phyloP scores from a whole-genome alignment of 2,888 invertebrate genomes.

The Tiphia femorata region DNA sequence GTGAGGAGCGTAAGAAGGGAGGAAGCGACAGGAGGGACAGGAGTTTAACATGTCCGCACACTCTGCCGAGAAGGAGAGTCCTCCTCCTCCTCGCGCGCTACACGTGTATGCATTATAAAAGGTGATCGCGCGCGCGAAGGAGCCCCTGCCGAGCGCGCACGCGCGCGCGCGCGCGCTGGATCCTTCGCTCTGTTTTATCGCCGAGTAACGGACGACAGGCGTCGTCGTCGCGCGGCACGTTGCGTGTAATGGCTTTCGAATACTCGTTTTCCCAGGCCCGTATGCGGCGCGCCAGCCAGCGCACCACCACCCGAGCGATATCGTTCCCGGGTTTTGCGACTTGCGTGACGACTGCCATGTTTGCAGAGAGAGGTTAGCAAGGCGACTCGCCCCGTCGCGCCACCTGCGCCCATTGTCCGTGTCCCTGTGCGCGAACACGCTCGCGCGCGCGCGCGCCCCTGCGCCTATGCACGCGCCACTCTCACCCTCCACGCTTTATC shows the following conservation, averaged over 20 bases:
- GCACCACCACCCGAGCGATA: no score
- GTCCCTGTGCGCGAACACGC: conserved; percentile 16
- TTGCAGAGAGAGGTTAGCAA: conserved; percentile 53
- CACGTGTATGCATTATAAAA: not conserved
- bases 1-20: no score
- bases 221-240: conserved; percentile 16
- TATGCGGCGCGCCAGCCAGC: no score
- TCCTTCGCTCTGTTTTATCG: conserved; percentile 4
- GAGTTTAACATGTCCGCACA: no score
- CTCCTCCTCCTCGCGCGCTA: no score
- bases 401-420: conserved; percentile 39
- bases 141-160: no score
- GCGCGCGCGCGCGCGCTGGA: not conserved
- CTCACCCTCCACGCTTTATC: conserved; percentile 1
- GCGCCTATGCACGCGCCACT: not conserved
- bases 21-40: no score
- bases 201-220: not conserved
- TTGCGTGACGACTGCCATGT: conserved; percentile 67
- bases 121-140: not conserved
- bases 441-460: not conserved
- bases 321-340: conserved; percentile 47
- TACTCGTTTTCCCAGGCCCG: conserved; percentile 29
- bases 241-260: conserved; percentile 30
- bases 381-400: conserved; percentile 41
- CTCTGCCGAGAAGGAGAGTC: no score